Evolutionary conservation across 2,797 vertebrate species (phyloP), one percentile per base, ranked within the genome.

Genomic region (Yasuhikotakia modesta): DNA sequence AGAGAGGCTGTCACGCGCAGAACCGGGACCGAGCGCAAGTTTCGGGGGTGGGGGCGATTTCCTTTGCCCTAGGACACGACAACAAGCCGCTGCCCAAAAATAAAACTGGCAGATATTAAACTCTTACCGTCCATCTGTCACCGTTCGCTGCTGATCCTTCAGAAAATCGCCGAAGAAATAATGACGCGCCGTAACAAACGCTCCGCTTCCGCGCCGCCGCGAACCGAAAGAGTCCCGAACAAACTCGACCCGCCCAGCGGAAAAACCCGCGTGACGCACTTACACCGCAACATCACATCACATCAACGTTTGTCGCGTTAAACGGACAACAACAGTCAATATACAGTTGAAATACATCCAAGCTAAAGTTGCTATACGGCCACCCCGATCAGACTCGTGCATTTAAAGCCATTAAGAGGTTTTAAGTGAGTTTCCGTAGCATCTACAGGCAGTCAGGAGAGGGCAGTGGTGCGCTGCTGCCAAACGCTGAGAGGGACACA

Each of bases 121-220:
- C 32, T 14, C 74, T 76, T 60, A 76, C 74, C 74, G 52, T 68
- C 74, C 74, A 76, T 65, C 61, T 24, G n/a, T 39, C n/a, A 8
- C 46, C 14, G 30, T 27, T 53, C 61, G 48, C 12, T 35, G 55
- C 24, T 19, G 35, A 30, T 24, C 52, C 22, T 69, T 71, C 14
- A n/a, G 45, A 1, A 24, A 55, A 14, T 21, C 13, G 14, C 30
- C 11, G 70, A 60, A 61, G 22, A 27, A 46, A 1, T 3, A 45
- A 27, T 55, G 17, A 60, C 55, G 58, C 21, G 24, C 52, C 4
- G 32, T 2, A 24, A 70, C 19, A 1, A 10, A 16, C 52, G 6
- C 6, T 35, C 16, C 57, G 71, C 57, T 14, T 12, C 39, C 52
- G 35, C 57, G 71, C 57, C 8, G 5, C 39, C 52, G 35, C n/a